Percentiles rank a stretch among this genome's conserved stretches.
phyloP scores from a whole-genome alignment of 2,797 vertebrate genomes.

The Parambassis ranga region DNA sequence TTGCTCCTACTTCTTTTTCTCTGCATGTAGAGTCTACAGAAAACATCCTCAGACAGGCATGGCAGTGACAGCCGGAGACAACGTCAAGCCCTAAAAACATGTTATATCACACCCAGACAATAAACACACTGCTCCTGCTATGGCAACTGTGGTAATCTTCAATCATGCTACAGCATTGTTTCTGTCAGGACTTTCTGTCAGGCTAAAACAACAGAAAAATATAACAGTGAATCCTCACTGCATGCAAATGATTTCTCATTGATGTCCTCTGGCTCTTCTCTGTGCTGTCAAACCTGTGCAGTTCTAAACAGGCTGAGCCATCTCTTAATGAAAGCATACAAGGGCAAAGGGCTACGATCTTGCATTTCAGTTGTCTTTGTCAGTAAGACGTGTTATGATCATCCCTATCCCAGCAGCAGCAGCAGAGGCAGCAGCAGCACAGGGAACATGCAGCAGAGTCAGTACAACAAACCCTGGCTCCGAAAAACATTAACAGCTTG shows the following conservation, averaged over 20 bases:
- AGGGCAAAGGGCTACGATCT: slow-evolving; percentile 10
- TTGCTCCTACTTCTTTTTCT: slow-evolving; percentile 4
- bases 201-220: slow-evolving; percentile 20
- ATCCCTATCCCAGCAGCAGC: slow-evolving; percentile 50
- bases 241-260: slow-evolving; percentile 68
- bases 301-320: slow-evolving; percentile 38
- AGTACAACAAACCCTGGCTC: slow-evolving; percentile 48
- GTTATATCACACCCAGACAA: slow-evolving; percentile 35
- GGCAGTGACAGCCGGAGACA: slow-evolving; percentile 21
- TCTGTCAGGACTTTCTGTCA: too few species aligned
- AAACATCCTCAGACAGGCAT: slow-evolving; percentile 25
- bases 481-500: slow-evolving; percentile 60
- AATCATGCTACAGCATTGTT: slow-evolving; percentile 12
- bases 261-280: slow-evolving; percentile 62
- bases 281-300: slow-evolving; percentile 42
- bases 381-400: slow-evolving; percentile 55
- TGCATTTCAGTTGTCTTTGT: slow-evolving; percentile 36
- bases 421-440: slow-evolving; percentile 46
- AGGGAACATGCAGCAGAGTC: slow-evolving; percentile 71
- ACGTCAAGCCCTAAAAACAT: slow-evolving; percentile 25
- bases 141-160: background rate
- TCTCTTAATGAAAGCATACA: slow-evolving; percentile 28
- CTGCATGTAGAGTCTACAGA: slow-evolving; percentile 23
- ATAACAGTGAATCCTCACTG: slow-evolving; percentile 33
- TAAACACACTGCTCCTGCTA: slow-evolving; percentile 9